Evolutionary conservation across 2,113 vertebrate genomes (phyloP).

Genomic region (Lampris megalopsis): DNA sequence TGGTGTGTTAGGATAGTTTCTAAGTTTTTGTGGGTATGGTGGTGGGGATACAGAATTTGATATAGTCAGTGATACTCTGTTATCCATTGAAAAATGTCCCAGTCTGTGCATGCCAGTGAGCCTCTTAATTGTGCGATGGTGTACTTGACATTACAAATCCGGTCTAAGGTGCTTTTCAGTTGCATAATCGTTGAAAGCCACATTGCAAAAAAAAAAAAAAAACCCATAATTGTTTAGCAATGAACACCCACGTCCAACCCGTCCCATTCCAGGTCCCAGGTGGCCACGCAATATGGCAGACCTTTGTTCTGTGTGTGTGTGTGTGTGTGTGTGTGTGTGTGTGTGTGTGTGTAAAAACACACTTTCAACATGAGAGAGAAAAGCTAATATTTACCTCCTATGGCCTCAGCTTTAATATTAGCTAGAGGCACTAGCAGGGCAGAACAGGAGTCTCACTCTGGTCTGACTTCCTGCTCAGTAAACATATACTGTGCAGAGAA

Average conservation of each 20-base stretch:
- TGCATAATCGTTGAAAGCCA: constrained; percentile 66
- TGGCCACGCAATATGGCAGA: constrained; percentile 76
- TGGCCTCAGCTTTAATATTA: constrained; percentile 81
- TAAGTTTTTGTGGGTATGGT: too few relatives aligned
- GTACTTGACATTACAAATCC: constrained; percentile 48
- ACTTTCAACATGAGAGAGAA: constrained; percentile 82
- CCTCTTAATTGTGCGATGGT: too few relatives aligned
- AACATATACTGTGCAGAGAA: too few relatives aligned
- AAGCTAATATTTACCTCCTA: constrained; percentile 85
- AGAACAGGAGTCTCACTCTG: constrained; percentile 67
- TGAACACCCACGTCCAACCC: constrained; percentile 51
- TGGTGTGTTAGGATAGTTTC: too few relatives aligned
- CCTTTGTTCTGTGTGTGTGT: constrained; percentile 79
- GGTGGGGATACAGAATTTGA: too few relatives aligned
- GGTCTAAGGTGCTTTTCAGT: constrained; percentile 59
- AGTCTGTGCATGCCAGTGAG: too few relatives aligned
- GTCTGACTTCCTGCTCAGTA: constrained; percentile 42
- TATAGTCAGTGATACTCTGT: too few relatives aligned
- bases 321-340: constrained; percentile 28
- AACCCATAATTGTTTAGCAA: constrained; percentile 58
- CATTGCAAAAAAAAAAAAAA: constrained; percentile 59
- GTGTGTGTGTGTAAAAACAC: constrained; percentile 81
- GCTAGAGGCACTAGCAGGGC: constrained; percentile 67
- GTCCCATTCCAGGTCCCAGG: constrained; percentile 66
- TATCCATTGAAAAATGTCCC: too few relatives aligned